Base-by-base conservation (phyloP, 2,888 invertebrate species). In the Mechanitis messenoides region DNA sequence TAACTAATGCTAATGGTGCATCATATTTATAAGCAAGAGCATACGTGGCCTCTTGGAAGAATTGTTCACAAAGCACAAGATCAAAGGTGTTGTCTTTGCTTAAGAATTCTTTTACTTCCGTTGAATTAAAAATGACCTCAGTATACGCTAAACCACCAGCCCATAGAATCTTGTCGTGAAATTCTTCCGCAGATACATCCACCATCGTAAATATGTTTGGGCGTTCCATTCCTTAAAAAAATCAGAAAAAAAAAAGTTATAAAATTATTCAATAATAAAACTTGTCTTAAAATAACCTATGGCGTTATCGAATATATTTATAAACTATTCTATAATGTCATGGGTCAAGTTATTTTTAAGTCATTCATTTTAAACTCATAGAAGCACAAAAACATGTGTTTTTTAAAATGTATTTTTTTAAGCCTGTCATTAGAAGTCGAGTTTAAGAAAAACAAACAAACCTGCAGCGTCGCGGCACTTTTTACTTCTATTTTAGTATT, bases 51-150 rank as follows among this genome's bases (percentile, higher is more conserved):
- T 91, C 91, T 75, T 84, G 84, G 62, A 83, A 88, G 68, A 91
- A 91, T 55, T 87, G 84, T 69, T 91, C 91, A n/a, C 79, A 72
- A 3, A 91, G 81, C 2, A 91, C 83, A 9, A 91, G 70, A 67
- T 91, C 91, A 53, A 85, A 91, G 55, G 74, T 76, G 28, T 80
- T 78, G 38, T 88, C 81, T 65, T 79, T 72, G 1, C 70, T 70
- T 0, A 90, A 68, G 55, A 90, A 81, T 0, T 74, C 64, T 68
- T 75, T 72, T 0, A 89, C 78, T 65, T 76, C 71, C 3, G 72
- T 76, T 0, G 88, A 87, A 61, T 84, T 84, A 2, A 90, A 64
- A 1, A 78, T 71, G 0, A 82, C 65, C 70, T 90, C 84, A 5
- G 87, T 85, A 6, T 79, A 81, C 0, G 76, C 83, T 45, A 81